These are phyloP conservation scores for Anorthoa munda DNA, from an alignment of 2,888 invertebrate genomes.

Conservation along the genomic window DNA sequence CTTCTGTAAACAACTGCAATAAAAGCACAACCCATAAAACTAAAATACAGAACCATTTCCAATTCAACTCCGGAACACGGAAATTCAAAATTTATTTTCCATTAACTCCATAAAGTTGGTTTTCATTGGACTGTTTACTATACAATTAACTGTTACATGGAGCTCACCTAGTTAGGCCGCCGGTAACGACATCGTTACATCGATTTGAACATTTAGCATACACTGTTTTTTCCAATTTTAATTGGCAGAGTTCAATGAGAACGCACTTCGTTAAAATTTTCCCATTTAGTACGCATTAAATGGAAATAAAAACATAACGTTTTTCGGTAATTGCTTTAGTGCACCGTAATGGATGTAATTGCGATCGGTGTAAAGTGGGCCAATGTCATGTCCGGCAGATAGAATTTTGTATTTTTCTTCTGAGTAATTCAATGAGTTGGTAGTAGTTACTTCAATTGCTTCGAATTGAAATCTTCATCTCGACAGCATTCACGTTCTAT, in stretches of 20 bases:
- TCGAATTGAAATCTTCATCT: not conserved
- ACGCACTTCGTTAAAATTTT: slow-evolving; percentile 70
- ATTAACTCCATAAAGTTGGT: slow-evolving; percentile 57
- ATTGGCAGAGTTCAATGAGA: slow-evolving; percentile 78
- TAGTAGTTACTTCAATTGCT: not conserved
- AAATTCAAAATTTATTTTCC: slow-evolving; percentile 55
- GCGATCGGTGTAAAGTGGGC: slow-evolving; percentile 43
- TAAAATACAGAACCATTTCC: slow-evolving; percentile 44
- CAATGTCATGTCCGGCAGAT: slow-evolving; percentile 46
- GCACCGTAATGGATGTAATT: slow-evolving; percentile 53
- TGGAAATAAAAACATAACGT: slow-evolving; percentile 66
- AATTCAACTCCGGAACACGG: slow-evolving; percentile 54
- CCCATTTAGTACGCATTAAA: slow-evolving; percentile 66
- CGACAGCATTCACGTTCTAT: not conserved
- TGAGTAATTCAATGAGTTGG: not conserved
- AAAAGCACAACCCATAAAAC: slow-evolving; percentile 33
- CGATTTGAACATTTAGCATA: slow-evolving; percentile 84
- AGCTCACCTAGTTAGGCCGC: slow-evolving; percentile 83
- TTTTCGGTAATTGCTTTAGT: slow-evolving; percentile 63
- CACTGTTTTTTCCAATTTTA: slow-evolving; percentile 80
- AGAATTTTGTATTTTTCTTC: not conserved
- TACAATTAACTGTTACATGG: slow-evolving; percentile 78
- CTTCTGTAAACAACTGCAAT: slow-evolving; percentile 18
- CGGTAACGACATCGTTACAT: slow-evolving; percentile 87
- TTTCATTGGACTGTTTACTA: slow-evolving; percentile 76